These are phyloP conservation scores for Melanchra persicariae DNA, from an alignment of 2,888 invertebrate species.

Conservation along the genomic window DNA sequence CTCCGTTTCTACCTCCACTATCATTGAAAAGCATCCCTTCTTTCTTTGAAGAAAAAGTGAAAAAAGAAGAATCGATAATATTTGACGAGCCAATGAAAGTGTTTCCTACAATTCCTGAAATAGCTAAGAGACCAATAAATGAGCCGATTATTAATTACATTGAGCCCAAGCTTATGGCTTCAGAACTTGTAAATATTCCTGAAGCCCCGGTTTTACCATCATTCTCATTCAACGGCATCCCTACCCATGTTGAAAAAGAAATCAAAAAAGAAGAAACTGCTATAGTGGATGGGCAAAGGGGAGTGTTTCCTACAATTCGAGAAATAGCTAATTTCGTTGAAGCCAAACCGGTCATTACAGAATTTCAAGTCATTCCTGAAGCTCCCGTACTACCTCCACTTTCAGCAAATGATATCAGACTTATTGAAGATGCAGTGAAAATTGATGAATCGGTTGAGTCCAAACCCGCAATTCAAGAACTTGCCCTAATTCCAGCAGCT, in stretches of 20 bases:
- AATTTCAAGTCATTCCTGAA: conserved; percentile 10
- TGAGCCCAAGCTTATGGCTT: not conserved
- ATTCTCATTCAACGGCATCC: not conserved
- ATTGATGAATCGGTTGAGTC: not conserved
- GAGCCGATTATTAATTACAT: not conserved
- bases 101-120: not conserved
- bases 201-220: conserved; percentile 20
- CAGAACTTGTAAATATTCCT: conserved; percentile 3
- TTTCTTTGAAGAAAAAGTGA: conserved; percentile 1
- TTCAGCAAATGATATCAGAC: not conserved
- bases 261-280: not conserved
- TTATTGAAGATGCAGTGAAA: conserved; percentile 5
- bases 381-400: not conserved
- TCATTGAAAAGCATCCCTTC: not conserved
- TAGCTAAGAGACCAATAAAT: not conserved
- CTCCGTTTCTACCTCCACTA: conserved; percentile 16
- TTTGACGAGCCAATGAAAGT: not conserved
- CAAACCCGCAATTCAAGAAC: not conserved
- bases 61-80: conserved; percentile 8
- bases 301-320: not conserved
- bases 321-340: too few species aligned
- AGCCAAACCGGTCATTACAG: not conserved
- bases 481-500: conserved; percentile 12
- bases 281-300: not conserved
- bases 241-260: not conserved